These are phyloP conservation scores for Cheirogaleus major DNA, from an alignment of 2,797 vertebrate genomes.

Conservation along the genomic window DNA sequence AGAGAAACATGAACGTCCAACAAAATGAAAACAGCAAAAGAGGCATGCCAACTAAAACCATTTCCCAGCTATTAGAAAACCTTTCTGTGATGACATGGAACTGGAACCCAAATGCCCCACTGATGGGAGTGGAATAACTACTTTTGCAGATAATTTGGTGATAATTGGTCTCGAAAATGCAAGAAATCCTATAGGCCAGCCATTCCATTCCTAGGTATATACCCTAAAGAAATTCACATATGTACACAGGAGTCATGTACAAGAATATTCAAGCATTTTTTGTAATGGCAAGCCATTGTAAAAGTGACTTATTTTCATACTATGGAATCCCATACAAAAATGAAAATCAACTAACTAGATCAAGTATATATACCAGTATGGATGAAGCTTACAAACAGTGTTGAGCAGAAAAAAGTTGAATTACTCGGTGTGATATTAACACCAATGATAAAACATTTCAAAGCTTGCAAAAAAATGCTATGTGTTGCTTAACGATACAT, in stretches of 20 bases:
- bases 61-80: neutral
- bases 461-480: neutral
- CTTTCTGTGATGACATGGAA: neutral
- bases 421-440: neutral
- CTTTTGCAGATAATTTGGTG: neutral
- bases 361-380: neutral
- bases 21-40: neutral
- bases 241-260: neutral
- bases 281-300: neutral
- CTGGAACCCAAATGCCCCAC: neutral
- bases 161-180: neutral
- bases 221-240: neutral
- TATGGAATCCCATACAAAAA: neutral
- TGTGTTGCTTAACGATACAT: neutral
- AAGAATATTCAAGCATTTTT: neutral
- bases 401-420: neutral
- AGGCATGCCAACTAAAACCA: neutral
- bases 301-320: constrained; percentile 30
- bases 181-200: neutral
- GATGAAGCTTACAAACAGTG: neutral
- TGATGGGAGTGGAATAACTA: neutral
- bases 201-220: neutral
- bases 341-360: neutral
- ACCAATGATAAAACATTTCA: neutral
- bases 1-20: neutral